Conservation (phyloP, 2,113 vertebrate species). For the Corydoras sp. region DNA sequence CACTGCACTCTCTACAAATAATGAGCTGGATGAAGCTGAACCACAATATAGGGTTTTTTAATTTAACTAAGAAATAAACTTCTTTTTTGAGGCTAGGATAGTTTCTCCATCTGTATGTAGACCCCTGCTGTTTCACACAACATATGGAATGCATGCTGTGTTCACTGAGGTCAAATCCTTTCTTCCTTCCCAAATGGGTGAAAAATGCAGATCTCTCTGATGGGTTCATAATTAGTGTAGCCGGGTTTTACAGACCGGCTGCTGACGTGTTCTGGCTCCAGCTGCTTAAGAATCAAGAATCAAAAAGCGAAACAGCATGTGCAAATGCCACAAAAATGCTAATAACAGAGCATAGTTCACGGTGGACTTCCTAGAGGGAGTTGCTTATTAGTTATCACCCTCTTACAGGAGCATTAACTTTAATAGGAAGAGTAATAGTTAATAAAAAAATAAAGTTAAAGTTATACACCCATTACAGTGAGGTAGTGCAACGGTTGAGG, state of each 20-base stretch:
- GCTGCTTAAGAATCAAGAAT: slow-evolving; percentile 9
- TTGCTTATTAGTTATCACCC: background rate
- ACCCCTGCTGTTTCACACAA: slow-evolving; percentile 13
- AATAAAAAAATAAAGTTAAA: no score
- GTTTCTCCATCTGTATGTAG: slow-evolving; percentile 1
- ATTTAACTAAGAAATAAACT: no score
- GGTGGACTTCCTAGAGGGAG: slow-evolving; percentile 14
- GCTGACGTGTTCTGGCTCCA: slow-evolving; percentile 6
- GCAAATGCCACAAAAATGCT: slow-evolving; percentile 20
- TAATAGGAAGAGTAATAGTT: no score
- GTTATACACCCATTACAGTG: no score
- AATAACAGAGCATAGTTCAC: background rate
- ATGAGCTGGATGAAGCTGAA: no score
- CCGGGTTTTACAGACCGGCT: background rate
- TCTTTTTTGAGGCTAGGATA: no score
- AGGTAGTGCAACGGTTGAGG: no score
- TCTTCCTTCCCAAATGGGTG: slow-evolving; percentile 9
- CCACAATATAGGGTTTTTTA: no score
- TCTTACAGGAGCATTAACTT: background rate
- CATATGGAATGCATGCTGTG: slow-evolving; percentile 31
- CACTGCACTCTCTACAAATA: no score
- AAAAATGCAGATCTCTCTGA: slow-evolving; percentile 10
- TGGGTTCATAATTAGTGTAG: slow-evolving; percentile 23
- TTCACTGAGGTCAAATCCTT: slow-evolving; percentile 28
- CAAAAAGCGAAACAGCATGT: slow-evolving; percentile 25